These are phyloP conservation scores for Pandemis corylana DNA, from an alignment of 2,888 invertebrate genomes.

Conservation along the genomic window DNA sequence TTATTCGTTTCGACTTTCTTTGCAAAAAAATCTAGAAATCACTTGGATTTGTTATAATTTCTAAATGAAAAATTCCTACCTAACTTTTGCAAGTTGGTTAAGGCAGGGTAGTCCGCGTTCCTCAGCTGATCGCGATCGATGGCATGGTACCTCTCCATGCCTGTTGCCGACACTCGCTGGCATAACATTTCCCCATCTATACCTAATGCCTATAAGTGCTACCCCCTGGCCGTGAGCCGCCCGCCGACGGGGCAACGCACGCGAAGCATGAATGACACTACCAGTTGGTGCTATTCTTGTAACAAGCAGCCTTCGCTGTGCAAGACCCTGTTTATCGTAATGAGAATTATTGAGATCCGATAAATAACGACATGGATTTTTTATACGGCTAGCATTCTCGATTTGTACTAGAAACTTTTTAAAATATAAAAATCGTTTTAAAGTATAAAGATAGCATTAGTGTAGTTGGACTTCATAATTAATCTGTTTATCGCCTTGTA, in stretches of 20 bases:
- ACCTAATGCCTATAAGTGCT: slow-evolving; percentile 3
- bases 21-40: no score
- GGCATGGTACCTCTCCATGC: slow-evolving; percentile 23
- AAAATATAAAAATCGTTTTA: not conserved
- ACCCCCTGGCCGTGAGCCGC: not conserved
- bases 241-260: slow-evolving; percentile 37
- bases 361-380: slow-evolving; percentile 13
- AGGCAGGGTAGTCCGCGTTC: slow-evolving; percentile 3
- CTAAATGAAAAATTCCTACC: not conserved
- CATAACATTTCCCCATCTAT: slow-evolving; percentile 5
- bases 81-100: not conserved
- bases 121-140: slow-evolving; percentile 33
- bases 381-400: not conserved
- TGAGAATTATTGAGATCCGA: slow-evolving; percentile 12
- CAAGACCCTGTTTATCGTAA: slow-evolving; percentile 24
- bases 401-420: not conserved
- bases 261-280: slow-evolving; percentile 43
- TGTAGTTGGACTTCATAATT: not conserved
- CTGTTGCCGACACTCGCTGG: slow-evolving; percentile 14
- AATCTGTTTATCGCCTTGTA: not conserved
- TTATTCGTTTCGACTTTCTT: no score
- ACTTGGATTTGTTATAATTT: not conserved
- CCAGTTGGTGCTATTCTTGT: slow-evolving; percentile 42
- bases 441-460: not conserved
- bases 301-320: slow-evolving; percentile 24